Evolutionary conservation across 2,888 invertebrate species (phyloP), one percentile per base, ranked within the genome.

Genomic region (Ormyrus labotus): DNA sequence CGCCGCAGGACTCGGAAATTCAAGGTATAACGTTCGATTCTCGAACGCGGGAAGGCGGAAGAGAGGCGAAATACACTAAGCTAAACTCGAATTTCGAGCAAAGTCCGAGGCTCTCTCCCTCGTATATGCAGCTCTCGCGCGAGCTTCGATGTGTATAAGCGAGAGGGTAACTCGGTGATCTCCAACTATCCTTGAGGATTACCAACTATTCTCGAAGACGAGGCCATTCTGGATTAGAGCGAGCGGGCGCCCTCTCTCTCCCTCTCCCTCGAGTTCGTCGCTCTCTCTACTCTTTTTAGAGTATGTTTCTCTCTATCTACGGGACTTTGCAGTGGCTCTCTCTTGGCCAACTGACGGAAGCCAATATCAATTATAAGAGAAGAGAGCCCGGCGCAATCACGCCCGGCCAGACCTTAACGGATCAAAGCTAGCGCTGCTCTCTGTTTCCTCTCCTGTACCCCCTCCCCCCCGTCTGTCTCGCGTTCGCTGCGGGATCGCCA

Each of bases 321-420:
- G 55, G 64, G 73, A 73, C 64, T 73, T 55, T 57, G 64, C 63
- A 73, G 63, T 73, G 63, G 47, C 78, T 77, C 80, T 78, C 71
- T 55, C 45, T 53, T 69, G 57, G 13, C 19, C 64, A 45, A 63
- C 81, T 75, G 81, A 76, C 74, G 78, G 78, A 63, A 81, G 81
- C 89, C 90, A 90, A 90, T 90, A 90, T 90, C 90, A 90, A 90
- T 90, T 90, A 90, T 90, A 90, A 89, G 90, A 88, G 89, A 90
- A 90, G 87, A 89, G 87, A 86, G 84, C 85, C 87, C 88, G 88
- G 87, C 85, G 88, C 89, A 90, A 90, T 90, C 90, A 90, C 89
- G 86, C 83, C 83, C 86, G 84, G 85, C 84, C 90, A 90, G 89
- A 88, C 89, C 87, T 88, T 87, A 87, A 86, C 87, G 90, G 90